Percentiles rank a stretch among this genome's conserved stretches.
These are phyloP conservation scores for Aproaerema taeniolella DNA, from an alignment of 2,888 invertebrate genomes.

Conservation along the genomic window DNA sequence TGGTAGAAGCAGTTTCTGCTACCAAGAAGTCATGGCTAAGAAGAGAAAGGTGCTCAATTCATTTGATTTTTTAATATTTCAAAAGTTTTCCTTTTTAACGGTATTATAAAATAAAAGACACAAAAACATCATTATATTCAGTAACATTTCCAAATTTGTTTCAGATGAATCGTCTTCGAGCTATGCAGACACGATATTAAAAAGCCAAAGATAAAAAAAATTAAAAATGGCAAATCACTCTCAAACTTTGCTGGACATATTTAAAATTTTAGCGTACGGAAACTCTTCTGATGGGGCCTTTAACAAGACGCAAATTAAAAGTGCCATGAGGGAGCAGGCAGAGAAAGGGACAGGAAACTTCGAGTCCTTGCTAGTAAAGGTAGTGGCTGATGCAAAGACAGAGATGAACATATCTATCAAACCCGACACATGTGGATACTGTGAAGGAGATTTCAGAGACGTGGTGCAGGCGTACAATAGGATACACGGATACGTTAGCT, in stretches of 20 bases:
- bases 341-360: slow-evolving; percentile 41
- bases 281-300: slow-evolving; percentile 49
- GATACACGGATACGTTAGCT: slow-evolving; percentile 89
- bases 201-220: not conserved
- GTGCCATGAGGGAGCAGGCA: slow-evolving; percentile 53
- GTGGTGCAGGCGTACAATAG: slow-evolving; percentile 80
- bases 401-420: slow-evolving; percentile 46
- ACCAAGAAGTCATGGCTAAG: no score
- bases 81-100: no score
- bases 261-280: slow-evolving; percentile 64
- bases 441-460: slow-evolving; percentile 77
- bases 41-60: no score
- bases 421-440: slow-evolving; percentile 69
- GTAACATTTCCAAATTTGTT: no score
- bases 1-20: no score
- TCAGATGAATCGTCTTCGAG: no score
- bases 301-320: slow-evolving; percentile 59
- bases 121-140: no score
- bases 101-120: no score
- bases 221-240: slow-evolving; percentile 59
- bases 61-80: no score
- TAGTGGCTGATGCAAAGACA: slow-evolving; percentile 55
- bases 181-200: no score
- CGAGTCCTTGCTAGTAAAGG: slow-evolving; percentile 48
- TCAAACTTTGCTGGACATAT: slow-evolving; percentile 57